Base-by-base conservation (phyloP, 2,113 vertebrate species). In the Monopterus albus region DNA sequence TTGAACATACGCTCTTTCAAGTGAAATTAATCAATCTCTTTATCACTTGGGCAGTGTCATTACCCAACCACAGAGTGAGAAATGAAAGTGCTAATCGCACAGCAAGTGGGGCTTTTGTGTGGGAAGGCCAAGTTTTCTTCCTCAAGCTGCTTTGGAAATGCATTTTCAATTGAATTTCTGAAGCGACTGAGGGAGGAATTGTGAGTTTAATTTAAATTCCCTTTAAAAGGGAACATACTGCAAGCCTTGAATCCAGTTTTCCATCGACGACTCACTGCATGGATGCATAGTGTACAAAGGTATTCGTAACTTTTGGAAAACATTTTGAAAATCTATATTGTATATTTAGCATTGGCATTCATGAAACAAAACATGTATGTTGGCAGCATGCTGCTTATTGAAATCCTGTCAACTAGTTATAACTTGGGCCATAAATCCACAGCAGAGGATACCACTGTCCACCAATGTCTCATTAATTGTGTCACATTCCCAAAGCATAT, bases 21-120 rank as follows among this genome's bases (percentile, higher is more conserved):
- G 93, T 93, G 91, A 94, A 96, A 96, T 96, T 95, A 96, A 97
- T 98, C 95, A 96, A 95, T 95, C 94, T 94, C 92, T 97, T 94
- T 96, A 97, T 96, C 95, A 95, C 94, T 95, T 88, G 90, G 81
- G 84, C 93, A 94, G 93, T 93, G 95, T 95, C 94, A 96, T 96
- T 96, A 94, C 93, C 93, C 93, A 91, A 95, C 95, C 93, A 92
- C 95, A 94, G 94, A 92, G 95, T 95, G 94, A 94, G 94, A 95
- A 96, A 95, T 96, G 93, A 96, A 96, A 94, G 94, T 87, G 89
- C 94, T 95, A 93, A 96, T 95, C 92, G 83, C 93, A 92, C 78
- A 36, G 94, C 91, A 63, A 83, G 87, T 65, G 80, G 77, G 64
- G 72, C 62, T 71, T 87, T 81, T 90, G 75, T 86, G 63, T 61